Evolutionary conservation across 2,888 invertebrate species (phyloP).

Genomic region (Bellardia pandia): DNA sequence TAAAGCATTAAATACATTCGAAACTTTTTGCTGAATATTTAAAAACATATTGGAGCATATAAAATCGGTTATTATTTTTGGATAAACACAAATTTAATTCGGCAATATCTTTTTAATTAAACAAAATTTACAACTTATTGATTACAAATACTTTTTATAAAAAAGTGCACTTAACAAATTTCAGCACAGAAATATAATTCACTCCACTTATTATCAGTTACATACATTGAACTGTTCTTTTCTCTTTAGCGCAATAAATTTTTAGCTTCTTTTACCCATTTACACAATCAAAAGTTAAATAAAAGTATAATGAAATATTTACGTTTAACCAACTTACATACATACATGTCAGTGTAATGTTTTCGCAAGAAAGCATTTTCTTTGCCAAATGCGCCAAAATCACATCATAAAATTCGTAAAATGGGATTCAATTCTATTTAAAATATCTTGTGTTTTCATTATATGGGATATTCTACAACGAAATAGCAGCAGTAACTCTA

Average conservation of each 20-base stretch:
- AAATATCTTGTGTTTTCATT: background rate
- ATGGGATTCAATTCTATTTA: constrained; percentile 51
- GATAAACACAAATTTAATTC: no score
- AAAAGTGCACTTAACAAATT: background rate
- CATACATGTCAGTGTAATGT: constrained; percentile 55
- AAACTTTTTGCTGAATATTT: no score
- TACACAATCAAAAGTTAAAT: constrained; percentile 24
- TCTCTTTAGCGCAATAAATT: background rate
- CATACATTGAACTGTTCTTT: constrained; percentile 24
- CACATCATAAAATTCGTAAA: constrained; percentile 58
- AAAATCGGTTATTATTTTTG: no score
- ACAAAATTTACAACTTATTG: background rate
- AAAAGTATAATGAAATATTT: constrained; percentile 52
- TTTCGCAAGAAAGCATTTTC: constrained; percentile 64
- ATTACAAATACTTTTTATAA: background rate
- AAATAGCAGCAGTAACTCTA: no score
- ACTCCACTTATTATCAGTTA: constrained; percentile 3
- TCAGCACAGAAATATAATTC: background rate
- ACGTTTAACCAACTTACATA: constrained; percentile 50
- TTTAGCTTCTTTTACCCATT: constrained; percentile 3
- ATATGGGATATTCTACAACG: background rate
- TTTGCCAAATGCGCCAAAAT: constrained; percentile 67
- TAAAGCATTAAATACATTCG: no score
- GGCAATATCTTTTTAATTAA: background rate
- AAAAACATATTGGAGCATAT: no score